Evolutionary conservation across 2,888 invertebrate species (phyloP).

Genomic region (Brenthis ino): DNA sequence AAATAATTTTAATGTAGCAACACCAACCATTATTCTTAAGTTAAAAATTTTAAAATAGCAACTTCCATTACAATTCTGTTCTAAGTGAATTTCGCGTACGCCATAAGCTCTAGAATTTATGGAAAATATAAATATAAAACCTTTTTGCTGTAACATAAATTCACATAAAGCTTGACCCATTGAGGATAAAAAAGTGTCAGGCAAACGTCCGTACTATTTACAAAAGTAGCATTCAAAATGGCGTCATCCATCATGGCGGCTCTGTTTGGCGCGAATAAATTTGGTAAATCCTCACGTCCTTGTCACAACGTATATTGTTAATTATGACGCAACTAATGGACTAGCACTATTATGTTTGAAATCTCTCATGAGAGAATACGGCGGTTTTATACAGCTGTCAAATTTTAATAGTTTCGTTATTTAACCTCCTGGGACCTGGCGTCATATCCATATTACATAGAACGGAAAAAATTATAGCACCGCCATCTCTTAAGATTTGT

Average conservation of each 20-base stretch:
- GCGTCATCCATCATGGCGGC: conserved; percentile 54
- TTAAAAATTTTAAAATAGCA: neutral
- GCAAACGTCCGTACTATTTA: conserved; percentile 45
- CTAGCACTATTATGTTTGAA: conserved; percentile 9
- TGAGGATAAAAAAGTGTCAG: conserved; percentile 43
- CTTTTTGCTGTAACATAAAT: conserved; percentile 36
- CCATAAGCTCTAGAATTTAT: conserved; percentile 29
- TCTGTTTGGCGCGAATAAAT: conserved; percentile 45
- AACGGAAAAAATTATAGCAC: too few species aligned
- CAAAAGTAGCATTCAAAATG: conserved; percentile 55
- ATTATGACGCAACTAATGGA: conserved; percentile 47
- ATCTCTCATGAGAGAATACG: too few species aligned
- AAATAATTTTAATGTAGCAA: neutral
- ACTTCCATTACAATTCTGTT: neutral
- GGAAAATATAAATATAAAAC: conserved; percentile 35
- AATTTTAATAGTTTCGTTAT: too few species aligned
- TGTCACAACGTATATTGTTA: conserved; percentile 45
- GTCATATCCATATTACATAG: too few species aligned
- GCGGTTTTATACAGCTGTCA: too few species aligned
- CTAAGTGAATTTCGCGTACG: conserved; percentile 16
- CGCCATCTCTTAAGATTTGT: too few species aligned
- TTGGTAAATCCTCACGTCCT: conserved; percentile 44
- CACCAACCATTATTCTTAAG: neutral
- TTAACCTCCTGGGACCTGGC: too few species aligned
- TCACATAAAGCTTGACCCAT: conserved; percentile 39